Evolutionary conservation across 2,888 invertebrate species (phyloP).

Genomic region (Candidula unifasciata): DNA sequence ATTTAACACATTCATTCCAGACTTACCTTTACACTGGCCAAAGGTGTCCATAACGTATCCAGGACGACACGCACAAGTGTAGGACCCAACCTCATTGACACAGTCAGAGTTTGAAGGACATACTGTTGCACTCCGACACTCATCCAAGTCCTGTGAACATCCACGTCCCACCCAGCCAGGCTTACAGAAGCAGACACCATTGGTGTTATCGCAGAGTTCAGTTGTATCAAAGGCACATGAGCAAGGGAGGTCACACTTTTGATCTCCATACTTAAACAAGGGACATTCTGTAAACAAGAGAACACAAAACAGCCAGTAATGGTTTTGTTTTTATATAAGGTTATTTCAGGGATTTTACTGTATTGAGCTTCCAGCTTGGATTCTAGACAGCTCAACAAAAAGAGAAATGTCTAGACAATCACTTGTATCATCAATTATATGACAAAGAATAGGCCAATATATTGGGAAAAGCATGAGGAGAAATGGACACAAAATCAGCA

Average conservation of each 20-base stretch:
- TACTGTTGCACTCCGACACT: background rate
- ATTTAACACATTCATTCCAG: no score
- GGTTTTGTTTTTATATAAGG: no score
- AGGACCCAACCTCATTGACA: constrained; percentile 11
- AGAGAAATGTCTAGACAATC: no score
- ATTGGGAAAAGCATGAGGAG: no score
- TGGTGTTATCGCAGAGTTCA: constrained; percentile 4
- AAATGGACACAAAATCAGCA: no score
- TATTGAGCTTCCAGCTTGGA: no score
- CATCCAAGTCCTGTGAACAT: constrained; percentile 28
- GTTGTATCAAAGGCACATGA: constrained; percentile 19
- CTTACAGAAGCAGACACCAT: constrained; percentile 30
- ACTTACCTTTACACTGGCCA: constrained; percentile 11
- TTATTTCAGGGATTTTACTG: no score
- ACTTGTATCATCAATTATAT: no score
- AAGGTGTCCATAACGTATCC: constrained; percentile 4
- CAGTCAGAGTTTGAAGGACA: constrained; percentile 25
- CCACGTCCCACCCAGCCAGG: constrained; percentile 4
- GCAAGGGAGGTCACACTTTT: background rate
- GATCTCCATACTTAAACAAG: constrained; percentile 6
- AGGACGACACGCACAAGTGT: constrained; percentile 13
- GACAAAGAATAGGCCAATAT: no score
- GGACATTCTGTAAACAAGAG: constrained; percentile 9
- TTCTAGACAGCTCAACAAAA: no score
- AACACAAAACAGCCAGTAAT: no score